Evolutionary conservation across 1,140 invertebrate genomes (phyloP).

Genomic region (Proctacanthus coquilletti): DNA sequence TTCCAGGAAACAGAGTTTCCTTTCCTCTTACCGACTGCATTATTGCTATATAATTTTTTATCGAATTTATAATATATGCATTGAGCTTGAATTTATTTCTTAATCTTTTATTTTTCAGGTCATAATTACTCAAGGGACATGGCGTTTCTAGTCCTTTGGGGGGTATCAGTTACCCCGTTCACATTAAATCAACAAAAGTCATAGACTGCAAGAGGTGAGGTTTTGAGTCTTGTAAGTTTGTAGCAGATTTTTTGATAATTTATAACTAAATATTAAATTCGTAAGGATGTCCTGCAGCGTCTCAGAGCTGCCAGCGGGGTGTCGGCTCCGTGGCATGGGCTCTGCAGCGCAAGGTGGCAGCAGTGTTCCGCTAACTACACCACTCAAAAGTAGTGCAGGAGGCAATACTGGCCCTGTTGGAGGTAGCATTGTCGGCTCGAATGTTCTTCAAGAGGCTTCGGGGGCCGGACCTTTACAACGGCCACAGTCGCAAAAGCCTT

Average conservation of each 20-base stretch:
- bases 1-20: too few species aligned
- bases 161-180: slow-evolving; percentile 1
- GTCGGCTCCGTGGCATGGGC: slow-evolving; percentile 28
- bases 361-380: slow-evolving; percentile 7
- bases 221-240: not conserved
- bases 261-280: slow-evolving; percentile 1
- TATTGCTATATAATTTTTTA: too few species aligned
- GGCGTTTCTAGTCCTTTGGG: not conserved
- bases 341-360: slow-evolving; percentile 18
- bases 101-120: not conserved
- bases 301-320: slow-evolving; percentile 28
- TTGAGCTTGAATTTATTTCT: not conserved
- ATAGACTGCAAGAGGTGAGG: not conserved
- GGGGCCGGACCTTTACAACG: slow-evolving; percentile 14
- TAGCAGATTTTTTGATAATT: not conserved
- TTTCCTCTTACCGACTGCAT: too few species aligned
- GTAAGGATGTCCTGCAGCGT: slow-evolving; percentile 28
- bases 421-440: slow-evolving; percentile 15
- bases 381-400: slow-evolving; percentile 9
- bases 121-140: not conserved
- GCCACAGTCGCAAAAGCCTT: slow-evolving; percentile 31
- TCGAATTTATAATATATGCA: too few species aligned
- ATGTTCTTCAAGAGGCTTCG: slow-evolving; percentile 22
- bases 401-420: slow-evolving; percentile 10
- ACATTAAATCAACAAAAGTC: not conserved